Conservation (phyloP, 2,888 invertebrate species). For the Cinara cedri region DNA sequence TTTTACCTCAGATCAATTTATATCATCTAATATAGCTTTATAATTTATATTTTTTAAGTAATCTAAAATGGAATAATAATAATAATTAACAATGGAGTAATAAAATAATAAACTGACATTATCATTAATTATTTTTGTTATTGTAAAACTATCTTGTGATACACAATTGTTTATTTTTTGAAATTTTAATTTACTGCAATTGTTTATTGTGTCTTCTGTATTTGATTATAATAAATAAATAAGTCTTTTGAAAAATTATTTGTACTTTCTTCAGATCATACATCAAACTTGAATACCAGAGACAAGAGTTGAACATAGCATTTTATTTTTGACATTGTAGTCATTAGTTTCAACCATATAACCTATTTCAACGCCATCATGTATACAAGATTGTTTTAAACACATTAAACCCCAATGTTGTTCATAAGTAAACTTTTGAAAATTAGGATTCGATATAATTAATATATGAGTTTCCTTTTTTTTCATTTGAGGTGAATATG, state of each 20-base stretch:
- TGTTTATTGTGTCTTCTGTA: conserved; percentile 42
- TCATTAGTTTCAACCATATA: conserved; percentile 62
- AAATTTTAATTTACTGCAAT: neutral
- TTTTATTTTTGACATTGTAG: conserved; percentile 42
- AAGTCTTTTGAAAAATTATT: too few species aligned
- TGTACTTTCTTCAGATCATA: neutral
- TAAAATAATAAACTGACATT: conserved; percentile 35
- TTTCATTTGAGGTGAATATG: conserved; percentile 66
- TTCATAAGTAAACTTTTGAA: conserved; percentile 75
- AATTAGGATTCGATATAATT: conserved; percentile 66
- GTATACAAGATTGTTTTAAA: conserved; percentile 79
- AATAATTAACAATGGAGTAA: neutral
- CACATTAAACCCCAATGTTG: conserved; percentile 70
- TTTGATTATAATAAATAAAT: conserved; percentile 22
- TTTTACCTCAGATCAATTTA: conserved; percentile 66
- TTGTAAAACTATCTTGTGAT: conserved; percentile 47
- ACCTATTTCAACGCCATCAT: conserved; percentile 76
- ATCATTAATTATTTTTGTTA: conserved; percentile 42
- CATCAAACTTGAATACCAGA: conserved; percentile 16
- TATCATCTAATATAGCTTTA: conserved; percentile 59
- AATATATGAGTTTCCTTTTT: conserved; percentile 67
- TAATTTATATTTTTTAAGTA: conserved; percentile 59
- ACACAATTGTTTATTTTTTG: conserved; percentile 16
- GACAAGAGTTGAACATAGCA: conserved; percentile 43
- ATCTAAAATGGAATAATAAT: conserved; percentile 25